Evolutionary conservation across 2,888 invertebrate genomes (phyloP), one percentile per base, ranked within the genome.

Genomic region (Apotomis turbidana): DNA sequence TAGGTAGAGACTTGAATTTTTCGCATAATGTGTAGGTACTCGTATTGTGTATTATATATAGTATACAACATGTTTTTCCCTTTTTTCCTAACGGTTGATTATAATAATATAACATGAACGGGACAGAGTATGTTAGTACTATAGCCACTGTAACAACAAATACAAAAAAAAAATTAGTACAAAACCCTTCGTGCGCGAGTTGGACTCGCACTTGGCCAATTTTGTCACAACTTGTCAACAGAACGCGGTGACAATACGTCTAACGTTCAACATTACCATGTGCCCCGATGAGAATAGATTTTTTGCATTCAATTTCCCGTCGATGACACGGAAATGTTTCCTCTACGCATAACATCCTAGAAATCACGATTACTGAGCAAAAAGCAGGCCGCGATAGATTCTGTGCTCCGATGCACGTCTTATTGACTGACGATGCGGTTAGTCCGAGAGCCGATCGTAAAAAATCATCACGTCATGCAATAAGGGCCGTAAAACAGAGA

Each of bases 351-450:
- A 63, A 72, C 58, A 72, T 72, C 70, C 71, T 75, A 75, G 73
- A 77, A 76, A 76, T 74, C 76, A 66, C 63, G 64, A 74, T 76
- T 76, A 74, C 74, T 8, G 38, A n/a, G 71, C 75, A 71, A 64
- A 73, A 73, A 66, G 64, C 60, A 60, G 66, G 67, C 46, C 63
- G 62, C 38, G 15, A 58, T 55, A 64, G 51, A 59, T 58, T 70
- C 69, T 69, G 61, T 52, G 63, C 70, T 41, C 55, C 60, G 57
- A 69, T 61, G 68, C 67, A 67, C 49, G 66, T 66, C 69, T 63
- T 71, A 66, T 72, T 69, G 58, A 58, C 61, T 46, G 0, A 41
- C 44, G 13, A 44, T 13, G 41, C 59, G 59, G 2, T 38, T 59
- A 41, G 59, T 59, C 58, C 41, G n/a, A 38, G 38, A n/a, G 6